Evolutionary conservation across 1,140 invertebrate species (phyloP).

Genomic region (Samia ricini): DNA sequence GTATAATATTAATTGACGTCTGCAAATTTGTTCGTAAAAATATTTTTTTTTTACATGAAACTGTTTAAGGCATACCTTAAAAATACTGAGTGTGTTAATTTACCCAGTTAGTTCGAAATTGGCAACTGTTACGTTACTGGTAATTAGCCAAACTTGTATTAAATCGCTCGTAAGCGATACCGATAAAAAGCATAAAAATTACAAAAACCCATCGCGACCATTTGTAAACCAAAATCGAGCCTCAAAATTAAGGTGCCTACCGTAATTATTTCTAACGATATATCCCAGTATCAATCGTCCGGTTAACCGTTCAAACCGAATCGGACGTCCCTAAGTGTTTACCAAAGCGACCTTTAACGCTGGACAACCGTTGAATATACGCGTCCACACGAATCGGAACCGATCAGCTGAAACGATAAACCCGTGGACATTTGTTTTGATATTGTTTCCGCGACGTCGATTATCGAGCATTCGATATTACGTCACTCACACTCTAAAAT

Average conservation of each 20-base stretch:
- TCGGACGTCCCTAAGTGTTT: constrained; percentile 6
- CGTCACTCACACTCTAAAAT: neutral
- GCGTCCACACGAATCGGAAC: constrained; percentile 17
- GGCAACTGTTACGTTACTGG: too few relatives aligned
- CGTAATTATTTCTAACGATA: constrained; percentile 10
- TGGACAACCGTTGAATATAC: constrained; percentile 21
- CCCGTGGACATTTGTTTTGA: constrained; percentile 15
- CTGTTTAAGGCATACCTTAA: too few relatives aligned
- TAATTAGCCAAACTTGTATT: too few relatives aligned
- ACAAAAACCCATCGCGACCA: neutral
- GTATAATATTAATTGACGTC: too few relatives aligned
- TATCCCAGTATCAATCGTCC: constrained; percentile 3
- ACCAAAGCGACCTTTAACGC: constrained; percentile 13
- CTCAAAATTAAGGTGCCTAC: neutral
- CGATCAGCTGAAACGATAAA: constrained; percentile 25
- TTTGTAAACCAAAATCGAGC: constrained; percentile 3
- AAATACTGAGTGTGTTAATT: too few relatives aligned
- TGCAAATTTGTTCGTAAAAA: too few relatives aligned
- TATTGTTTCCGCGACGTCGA: constrained; percentile 1
- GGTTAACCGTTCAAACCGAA: constrained; percentile 5
- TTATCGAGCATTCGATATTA: neutral
- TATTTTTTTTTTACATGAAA: too few relatives aligned
- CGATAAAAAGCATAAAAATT: neutral
- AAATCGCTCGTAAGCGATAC: too few relatives aligned
- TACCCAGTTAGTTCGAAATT: too few relatives aligned